phyloP scores from a whole-genome alignment of 1,140 invertebrate species.

The Chionoecetes opilio region DNA sequence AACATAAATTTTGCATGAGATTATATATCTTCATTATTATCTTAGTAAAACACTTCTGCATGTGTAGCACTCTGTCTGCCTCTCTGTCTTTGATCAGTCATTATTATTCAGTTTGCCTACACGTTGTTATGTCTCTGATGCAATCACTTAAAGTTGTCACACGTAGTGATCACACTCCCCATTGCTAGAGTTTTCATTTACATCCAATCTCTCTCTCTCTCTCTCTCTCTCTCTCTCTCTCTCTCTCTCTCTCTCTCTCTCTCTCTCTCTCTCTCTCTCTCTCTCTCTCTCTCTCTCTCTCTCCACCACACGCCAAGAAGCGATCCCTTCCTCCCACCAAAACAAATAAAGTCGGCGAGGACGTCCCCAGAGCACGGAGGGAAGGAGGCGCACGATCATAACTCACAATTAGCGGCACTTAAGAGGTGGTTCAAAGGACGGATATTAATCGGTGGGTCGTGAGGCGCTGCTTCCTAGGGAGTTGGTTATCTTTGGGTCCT shows the following conservation, averaged over 20 bases:
- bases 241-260: not conserved
- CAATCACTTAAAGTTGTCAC: not conserved
- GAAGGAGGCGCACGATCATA: not conserved
- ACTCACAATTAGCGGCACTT: slow-evolving; percentile 52
- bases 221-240: slow-evolving; percentile 10
- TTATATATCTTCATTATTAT: too few relatives aligned
- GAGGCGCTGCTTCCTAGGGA: not conserved
- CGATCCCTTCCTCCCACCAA: not conserved
- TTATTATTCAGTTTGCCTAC: too few relatives aligned
- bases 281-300: too few relatives aligned
- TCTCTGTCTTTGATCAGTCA: not conserved
- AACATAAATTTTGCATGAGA: too few relatives aligned
- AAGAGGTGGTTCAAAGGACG: slow-evolving; percentile 35
- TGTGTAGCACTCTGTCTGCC: not conserved
- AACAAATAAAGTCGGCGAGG: not conserved
- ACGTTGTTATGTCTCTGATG: not conserved
- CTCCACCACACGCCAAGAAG: too few relatives aligned
- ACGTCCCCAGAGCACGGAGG: not conserved
- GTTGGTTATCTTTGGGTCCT: not conserved
- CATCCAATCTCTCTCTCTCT: not conserved
- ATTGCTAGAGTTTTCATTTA: not conserved
- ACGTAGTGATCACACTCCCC: not conserved
- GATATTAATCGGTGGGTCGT: slow-evolving; percentile 50
- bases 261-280: too few relatives aligned
- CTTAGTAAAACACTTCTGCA: not conserved